phyloP scores from a whole-genome alignment of 2,113 vertebrate genomes.

The Daubentonia madagascariensis region DNA sequence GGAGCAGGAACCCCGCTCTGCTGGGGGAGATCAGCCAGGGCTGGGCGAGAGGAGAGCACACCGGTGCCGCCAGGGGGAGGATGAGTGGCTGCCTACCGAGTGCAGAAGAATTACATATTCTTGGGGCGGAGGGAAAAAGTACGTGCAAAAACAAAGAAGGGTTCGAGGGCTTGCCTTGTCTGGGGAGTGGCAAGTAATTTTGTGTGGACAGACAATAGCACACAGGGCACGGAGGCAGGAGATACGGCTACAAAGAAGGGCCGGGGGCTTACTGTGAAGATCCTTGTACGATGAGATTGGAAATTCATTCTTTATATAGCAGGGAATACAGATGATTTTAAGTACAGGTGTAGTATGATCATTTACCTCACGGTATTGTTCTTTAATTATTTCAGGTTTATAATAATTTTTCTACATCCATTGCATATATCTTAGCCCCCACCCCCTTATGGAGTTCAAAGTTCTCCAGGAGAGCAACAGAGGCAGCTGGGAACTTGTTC shows the following conservation, averaged over 20 bases:
- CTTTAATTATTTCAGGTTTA: neutral
- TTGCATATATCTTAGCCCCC: neutral
- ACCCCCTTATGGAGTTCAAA: neutral
- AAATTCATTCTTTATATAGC: neutral
- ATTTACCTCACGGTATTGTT: too few relatives aligned
- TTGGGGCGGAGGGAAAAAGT: neutral
- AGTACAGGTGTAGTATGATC: neutral
- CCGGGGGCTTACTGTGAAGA: neutral
- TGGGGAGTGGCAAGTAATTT: too few relatives aligned
- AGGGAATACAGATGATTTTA: neutral
- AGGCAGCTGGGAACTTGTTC: neutral
- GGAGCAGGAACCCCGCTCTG: too few relatives aligned
- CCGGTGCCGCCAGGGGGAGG: rapidly evolving
- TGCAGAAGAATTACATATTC: rapidly evolving
- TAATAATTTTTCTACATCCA: neutral
- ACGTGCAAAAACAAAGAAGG: rapidly evolving
- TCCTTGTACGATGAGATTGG: neutral
- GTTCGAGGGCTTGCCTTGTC: neutral
- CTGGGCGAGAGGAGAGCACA: too few relatives aligned
- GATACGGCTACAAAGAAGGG: neutral
- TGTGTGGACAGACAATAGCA: neutral
- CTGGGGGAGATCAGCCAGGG: neutral
- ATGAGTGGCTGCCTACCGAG: too few relatives aligned
- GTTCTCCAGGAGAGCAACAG: neutral
- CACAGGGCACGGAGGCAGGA: neutral